Evolutionary conservation across 1,140 invertebrate genomes (phyloP), one percentile per base, ranked within the genome.

Genomic region (Drosophila triauraria): DNA sequence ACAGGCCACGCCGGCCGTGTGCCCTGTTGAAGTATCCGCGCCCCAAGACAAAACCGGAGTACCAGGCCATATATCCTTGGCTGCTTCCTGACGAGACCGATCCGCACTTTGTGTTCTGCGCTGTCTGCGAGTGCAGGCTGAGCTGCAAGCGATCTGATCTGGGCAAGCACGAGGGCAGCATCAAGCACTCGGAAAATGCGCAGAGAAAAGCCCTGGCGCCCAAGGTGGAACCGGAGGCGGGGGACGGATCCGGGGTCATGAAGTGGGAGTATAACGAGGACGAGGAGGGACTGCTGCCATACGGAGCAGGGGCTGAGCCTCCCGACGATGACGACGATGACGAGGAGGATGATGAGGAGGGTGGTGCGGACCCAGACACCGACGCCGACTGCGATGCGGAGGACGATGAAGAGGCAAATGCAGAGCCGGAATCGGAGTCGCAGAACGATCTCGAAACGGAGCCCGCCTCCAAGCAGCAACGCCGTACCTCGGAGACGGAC

Each of bases 51-150:
- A 91, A 91, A 56, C 86, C 86, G 15, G 86, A 91, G 42, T 91
- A 91, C 44, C 87, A 80, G 50, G 72, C 65, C 0, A 47, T 86
- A 62, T 91, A 91, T 60, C 86, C 86, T 12, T 91, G 86, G 86
- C 61, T 91, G 5, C 62, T 91, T 50, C 69, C 84, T 1, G 86
- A 91, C 46, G 86, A 91, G 47, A 91, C 79, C 3, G 86, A 91
- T 87, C 87, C 86, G 15, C 87, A 91, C 56, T 91, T 91, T 50
- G 86, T 91, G 13, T 91, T 91, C 44, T 91, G 86, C 43, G 80
- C 83, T 8, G 51, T 91, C 6, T 91, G 86, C 35, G 86, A 91
- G 47, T 91, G 86, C 23, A 57, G 86, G 0, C 64, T 91, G 3
- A 91, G 87, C 48, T 90, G 87, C 20, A 91, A 91, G 57, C 82